Base-by-base conservation (phyloP, 2,888 invertebrate genomes). In the Eubasilissa splendida region DNA sequence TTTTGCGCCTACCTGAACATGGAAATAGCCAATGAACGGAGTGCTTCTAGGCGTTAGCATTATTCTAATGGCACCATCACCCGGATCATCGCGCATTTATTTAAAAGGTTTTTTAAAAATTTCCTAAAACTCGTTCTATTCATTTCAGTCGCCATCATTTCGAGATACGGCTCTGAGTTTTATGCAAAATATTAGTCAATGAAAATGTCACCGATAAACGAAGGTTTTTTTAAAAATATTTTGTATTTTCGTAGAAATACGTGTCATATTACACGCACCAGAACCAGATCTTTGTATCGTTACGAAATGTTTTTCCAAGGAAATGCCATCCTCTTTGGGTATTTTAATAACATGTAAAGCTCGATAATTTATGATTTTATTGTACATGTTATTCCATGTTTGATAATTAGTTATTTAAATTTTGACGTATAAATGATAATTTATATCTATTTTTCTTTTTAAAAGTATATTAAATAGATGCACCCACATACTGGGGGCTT, bases 51-150 rank as follows among this genome's bases (percentile, higher is more conserved):
- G 4, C 42, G 42, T 42, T 5, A 42, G 42, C 42, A 42, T 42
- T 42, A 42, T 42, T 42, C 42, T 42, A 42, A 42, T 42, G 42
- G 0, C 4, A 42, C 42, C 42, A 42, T 42, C 42, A 42, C 4
- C 42, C 42, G 42, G 3, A 4, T 42, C 42, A 42, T 0, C 42
- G 42, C 42, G 3, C 42, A 42, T 42, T 42, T 42, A 42, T 63
- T 31, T 63, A 63, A 63, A 63, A 63, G 63, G 63, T 63, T 63
- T 33, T 63, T 33, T 22, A 5, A 33, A 12, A 63, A 31, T 12
- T 63, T 63, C 33, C 33, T 12, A 31, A 63, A 63, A 63, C 63
- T 33, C 33, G 63, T 63, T 12, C 63, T 33, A 63, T 63, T 33
- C 33, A 63, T 33, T 33, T 33, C 33, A 33, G 31, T 63, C 42